Conservation (phyloP, 1,140 invertebrate genomes). For the Pemphigus obesinymphae region DNA sequence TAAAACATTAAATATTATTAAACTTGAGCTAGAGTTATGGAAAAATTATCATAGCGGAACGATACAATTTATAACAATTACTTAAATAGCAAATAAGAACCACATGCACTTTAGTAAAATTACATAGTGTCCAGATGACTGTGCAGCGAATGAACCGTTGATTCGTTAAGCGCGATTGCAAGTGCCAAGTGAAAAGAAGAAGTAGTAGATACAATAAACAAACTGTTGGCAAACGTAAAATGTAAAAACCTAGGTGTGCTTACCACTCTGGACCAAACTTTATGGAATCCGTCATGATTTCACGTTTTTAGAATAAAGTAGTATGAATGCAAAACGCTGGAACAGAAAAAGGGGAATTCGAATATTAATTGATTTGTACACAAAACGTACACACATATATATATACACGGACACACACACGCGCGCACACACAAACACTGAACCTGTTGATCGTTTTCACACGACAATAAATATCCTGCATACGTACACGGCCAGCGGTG, state of each 20-base stretch:
- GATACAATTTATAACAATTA: not conserved
- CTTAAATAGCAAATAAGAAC: not conserved
- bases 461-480: not conserved
- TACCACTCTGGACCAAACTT: conserved; percentile 70
- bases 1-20: not conserved
- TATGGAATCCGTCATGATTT: conserved; percentile 63
- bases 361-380: conserved; percentile 10
- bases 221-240: not conserved
- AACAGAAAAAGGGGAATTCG: conserved; percentile 2
- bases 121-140: too few relatives aligned
- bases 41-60: not conserved
- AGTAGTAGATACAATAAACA: not conserved
- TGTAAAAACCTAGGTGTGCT: conserved; percentile 44
- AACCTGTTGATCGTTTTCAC: conserved; percentile 26
- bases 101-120: not conserved
- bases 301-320: conserved; percentile 26
- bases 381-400: not conserved
- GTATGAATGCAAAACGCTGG: not conserved
- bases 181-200: not conserved
- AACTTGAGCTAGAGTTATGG: not conserved
- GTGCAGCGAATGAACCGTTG: not conserved
- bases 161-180: not conserved
- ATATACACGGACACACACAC: not conserved
- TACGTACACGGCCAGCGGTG: not conserved
- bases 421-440: not conserved